Base-by-base conservation (phyloP, 2,888 invertebrate genomes). In the Ormyrus labotus region DNA sequence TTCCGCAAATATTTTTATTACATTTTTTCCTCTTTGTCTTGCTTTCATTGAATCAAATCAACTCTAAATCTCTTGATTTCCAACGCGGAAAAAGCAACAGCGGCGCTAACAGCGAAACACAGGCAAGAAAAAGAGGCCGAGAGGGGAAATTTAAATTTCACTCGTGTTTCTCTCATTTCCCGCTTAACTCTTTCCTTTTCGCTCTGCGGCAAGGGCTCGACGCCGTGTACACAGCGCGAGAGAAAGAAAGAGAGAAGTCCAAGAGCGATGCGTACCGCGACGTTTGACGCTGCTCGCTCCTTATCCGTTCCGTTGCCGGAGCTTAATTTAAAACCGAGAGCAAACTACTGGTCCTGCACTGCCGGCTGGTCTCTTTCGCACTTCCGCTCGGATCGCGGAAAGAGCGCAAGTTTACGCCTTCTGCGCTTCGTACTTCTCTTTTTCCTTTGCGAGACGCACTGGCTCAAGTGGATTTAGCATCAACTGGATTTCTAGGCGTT, bases 291-390 rank as follows among this genome's bases (percentile, higher is more conserved):
- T n/a, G 34, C 45, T 68, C n/a, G 57, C 58, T 70, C 45, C 70
- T 70, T 77, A 70, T 64, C 50, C 64, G 19, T 71, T 7, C n/a
- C 10, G 50, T 58, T 67, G 45, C 58, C 10, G 45, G 60, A 19
- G 65, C 55, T 80, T 75, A 69, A 80, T 80, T 80, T 75, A 64
- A 80, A 80, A 75, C 61, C 57, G 68, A 34, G 34, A 64, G 53
- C 53, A n/a, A 68, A 51, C 13, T 60, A 47, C 19, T 60, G 13
- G 50, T 11, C 34, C 13, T 11, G 7, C 7, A 48, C 7, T 47
- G 47, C 34, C 34, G 34, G 34, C 34, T 34, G 34, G 34, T 4
- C 34, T 34, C 34, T 34, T 34, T 34, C 34, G 34, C 34, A 34
- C 34, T 34, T 34, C 34, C 34, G 34, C 34, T 34, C 34, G 34